Percentiles rank a stretch among this genome's conserved stretches.
Evolutionary conservation across 2,113 vertebrate genomes (phyloP).

Genomic region (Psittacara wagleri): DNA sequence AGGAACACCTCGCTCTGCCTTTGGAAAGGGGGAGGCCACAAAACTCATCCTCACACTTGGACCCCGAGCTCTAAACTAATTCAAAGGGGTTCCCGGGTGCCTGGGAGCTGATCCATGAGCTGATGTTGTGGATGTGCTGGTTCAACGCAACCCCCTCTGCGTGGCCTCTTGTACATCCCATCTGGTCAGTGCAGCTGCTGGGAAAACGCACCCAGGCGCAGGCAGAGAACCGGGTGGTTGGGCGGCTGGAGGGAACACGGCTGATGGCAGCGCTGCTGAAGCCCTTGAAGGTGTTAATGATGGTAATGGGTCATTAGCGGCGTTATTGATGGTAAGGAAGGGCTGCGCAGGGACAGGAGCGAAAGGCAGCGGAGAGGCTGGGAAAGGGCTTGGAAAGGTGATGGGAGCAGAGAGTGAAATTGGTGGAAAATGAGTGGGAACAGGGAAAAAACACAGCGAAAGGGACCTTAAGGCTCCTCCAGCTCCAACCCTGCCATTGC

Average conservation of each 20-base stretch:
- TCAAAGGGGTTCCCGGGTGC: background rate
- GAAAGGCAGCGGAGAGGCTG: background rate
- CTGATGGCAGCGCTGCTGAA: background rate
- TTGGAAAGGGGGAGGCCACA: background rate
- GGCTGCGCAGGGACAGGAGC: background rate
- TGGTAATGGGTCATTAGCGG: background rate
- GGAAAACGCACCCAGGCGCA: accelerated
- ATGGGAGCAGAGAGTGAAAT: background rate
- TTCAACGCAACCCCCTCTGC: background rate
- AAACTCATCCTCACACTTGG: accelerated
- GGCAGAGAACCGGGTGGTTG: accelerated
- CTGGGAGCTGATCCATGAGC: background rate
- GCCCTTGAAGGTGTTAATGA: background rate
- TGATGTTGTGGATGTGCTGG: accelerated
- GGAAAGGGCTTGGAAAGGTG: background rate
- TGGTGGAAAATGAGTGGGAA: background rate
- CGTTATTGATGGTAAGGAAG: background rate
- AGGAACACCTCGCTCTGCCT: background rate
- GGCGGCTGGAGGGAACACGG: background rate
- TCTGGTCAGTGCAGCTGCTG: background rate
- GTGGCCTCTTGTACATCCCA: accelerated
- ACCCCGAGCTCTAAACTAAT: background rate
- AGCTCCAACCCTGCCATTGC: too few relatives aligned
- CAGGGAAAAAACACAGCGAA: accelerated
- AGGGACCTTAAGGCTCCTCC: background rate